Evolutionary conservation across 30 jellyfish, hydroid and myxozoan genomes (phyloP), one percentile per base, ranked within the genome.

Genomic region (Aurelia sp.): DNA sequence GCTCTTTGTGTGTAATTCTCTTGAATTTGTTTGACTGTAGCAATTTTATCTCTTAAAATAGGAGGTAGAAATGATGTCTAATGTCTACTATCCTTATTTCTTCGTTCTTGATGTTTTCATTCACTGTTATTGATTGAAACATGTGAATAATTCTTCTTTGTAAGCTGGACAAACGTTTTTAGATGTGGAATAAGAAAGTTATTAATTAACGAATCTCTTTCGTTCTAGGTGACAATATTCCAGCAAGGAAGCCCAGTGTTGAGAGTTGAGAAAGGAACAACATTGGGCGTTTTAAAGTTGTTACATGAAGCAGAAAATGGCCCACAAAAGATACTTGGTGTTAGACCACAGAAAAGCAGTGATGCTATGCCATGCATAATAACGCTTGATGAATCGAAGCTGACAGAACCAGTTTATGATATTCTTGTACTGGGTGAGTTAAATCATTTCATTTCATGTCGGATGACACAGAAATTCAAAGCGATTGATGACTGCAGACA

Each of bases 251-350:
- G 40, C 71, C 95, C 97, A 24, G 91, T 94, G 0, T 53, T 94
- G 47, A 84, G 94, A 74, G 97, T 94, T 21, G 97, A 94, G 62
- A 90, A 82, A 17, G 99, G 99, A 16, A 94, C 99, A 48, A 86
- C 97, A 3, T 75, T 94, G 55, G 97, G 96, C 16, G 99, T 94
- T 17, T 38, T 94, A 59, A 94, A 94, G 69, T 68, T 94, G 51
- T 92, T 94, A 11, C 89, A 85, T 63, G 99, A 89, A 73, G 87
- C 99, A 8, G 99, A 94, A 69, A 55, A 64, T 55, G 97, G 92
- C n/a, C 91, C 99, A 33, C 90, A 91, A 67, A 97, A 94, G 75
- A 90, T 80, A 20, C 85, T 88, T 55, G 96, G 94, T 52, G 97
- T 89, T 19, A 63, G 90, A 50, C 97, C 97, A 41, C 92, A 83